A percentile compares a stretch with the other conserved stretches of the same genome.
phyloP scores from a whole-genome alignment of 2,888 invertebrate genomes.

The Rhagophthalmus giganteus region DNA sequence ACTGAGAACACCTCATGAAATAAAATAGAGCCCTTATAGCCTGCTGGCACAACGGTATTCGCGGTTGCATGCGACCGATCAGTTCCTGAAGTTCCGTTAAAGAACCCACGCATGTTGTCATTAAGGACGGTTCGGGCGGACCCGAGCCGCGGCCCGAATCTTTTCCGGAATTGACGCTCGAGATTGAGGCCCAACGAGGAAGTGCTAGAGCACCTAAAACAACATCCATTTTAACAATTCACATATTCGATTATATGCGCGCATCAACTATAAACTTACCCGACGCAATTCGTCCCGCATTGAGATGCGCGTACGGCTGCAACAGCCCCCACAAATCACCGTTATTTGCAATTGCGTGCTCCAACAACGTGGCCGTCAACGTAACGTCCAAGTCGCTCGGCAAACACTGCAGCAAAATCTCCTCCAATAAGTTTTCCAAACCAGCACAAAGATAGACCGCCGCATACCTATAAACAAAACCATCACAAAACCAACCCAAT shows the following conservation, averaged over 20 bases:
- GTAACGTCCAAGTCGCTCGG: slow-evolving; percentile 64
- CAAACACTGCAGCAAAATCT: slow-evolving; percentile 74
- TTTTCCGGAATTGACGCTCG: slow-evolving; percentile 56
- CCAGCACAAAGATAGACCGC: slow-evolving; percentile 89
- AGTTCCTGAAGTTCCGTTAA: slow-evolving; percentile 77
- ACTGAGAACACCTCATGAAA: slow-evolving; percentile 90
- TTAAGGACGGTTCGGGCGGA: slow-evolving; percentile 68
- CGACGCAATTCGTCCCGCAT: slow-evolving; percentile 84
- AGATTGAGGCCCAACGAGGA: slow-evolving; percentile 71
- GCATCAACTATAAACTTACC: slow-evolving; percentile 62
- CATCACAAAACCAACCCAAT: slow-evolving; percentile 85
- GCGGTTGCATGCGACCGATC: slow-evolving; percentile 63
- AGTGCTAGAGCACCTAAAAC: slow-evolving; percentile 74
- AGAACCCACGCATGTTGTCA: slow-evolving; percentile 89
- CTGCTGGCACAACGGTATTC: slow-evolving; percentile 61
- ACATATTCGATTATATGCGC: too few relatives aligned
- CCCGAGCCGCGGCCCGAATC: slow-evolving; percentile 54
- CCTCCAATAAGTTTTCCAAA: slow-evolving; percentile 86
- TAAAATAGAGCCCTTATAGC: slow-evolving; percentile 84
- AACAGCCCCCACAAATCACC: slow-evolving; percentile 88
- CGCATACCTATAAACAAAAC: slow-evolving; percentile 68
- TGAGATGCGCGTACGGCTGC: slow-evolving; percentile 88
- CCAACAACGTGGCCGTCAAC: slow-evolving; percentile 77
- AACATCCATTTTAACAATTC: too few relatives aligned
- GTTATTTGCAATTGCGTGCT: slow-evolving; percentile 82